Evolutionary conservation across 2,113 vertebrate genomes (phyloP).

Genomic region (Coptodon rendalli): DNA sequence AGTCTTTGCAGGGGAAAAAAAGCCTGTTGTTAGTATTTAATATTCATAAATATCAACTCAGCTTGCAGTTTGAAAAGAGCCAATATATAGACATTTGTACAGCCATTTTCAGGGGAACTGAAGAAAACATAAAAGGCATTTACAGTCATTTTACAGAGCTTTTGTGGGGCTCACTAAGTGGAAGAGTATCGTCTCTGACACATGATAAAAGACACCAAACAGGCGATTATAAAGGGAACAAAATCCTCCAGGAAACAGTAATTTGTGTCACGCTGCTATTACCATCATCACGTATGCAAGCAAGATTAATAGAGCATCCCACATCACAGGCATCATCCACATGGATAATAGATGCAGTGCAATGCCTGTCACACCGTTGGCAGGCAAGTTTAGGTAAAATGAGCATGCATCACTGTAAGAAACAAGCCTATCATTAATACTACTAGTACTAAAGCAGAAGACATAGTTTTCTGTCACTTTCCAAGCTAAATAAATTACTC

Average conservation of each 20-base stretch:
- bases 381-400: slow-evolving; percentile 39
- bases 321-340: slow-evolving; percentile 42
- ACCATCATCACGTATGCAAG: slow-evolving; percentile 20
- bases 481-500: slow-evolving; percentile 2
- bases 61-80: neutral
- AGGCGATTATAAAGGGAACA: slow-evolving; percentile 25
- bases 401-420: slow-evolving; percentile 9
- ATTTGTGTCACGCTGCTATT: slow-evolving; percentile 43
- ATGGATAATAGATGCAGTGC: slow-evolving; percentile 40
- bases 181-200: slow-evolving; percentile 24
- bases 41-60: slow-evolving; percentile 22
- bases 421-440: slow-evolving; percentile 40
- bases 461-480: neutral
- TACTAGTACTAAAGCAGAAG: neutral
- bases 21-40: neutral
- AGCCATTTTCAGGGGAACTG: neutral
- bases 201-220: slow-evolving; percentile 19
- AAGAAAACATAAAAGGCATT: neutral
- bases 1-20: neutral
- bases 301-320: slow-evolving; percentile 38
- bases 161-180: neutral
- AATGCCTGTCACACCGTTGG: slow-evolving; percentile 35
- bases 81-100: neutral
- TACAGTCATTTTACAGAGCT: neutral
- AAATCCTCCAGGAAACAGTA: slow-evolving; percentile 41